These are phyloP conservation scores for Oophaga sylvatica DNA, from an alignment of 2,797 vertebrate species.

Conservation along the genomic window DNA sequence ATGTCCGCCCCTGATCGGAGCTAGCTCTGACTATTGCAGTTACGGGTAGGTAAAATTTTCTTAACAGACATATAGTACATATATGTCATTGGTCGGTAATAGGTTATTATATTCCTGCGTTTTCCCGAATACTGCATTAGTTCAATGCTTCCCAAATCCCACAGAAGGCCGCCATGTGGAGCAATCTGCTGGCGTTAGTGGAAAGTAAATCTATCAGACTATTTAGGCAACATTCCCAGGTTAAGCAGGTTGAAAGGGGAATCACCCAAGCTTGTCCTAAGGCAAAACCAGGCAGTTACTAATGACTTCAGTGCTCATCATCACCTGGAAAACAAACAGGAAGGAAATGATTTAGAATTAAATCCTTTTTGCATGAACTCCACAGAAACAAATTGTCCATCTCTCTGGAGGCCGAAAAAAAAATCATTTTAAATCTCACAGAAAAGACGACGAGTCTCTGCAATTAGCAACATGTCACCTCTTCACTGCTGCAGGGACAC, in stretches of 20 bases:
- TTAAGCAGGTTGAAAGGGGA: slow-evolving; percentile 29
- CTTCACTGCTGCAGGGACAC: slow-evolving; percentile 8
- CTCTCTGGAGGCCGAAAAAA: slow-evolving; percentile 38
- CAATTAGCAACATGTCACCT: slow-evolving; percentile 48
- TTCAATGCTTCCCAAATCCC: not conserved
- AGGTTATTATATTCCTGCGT: not conserved
- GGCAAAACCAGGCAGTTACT: slow-evolving; percentile 20
- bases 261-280: slow-evolving; percentile 34
- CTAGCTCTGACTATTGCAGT: too few species aligned
- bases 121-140: not conserved
- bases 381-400: slow-evolving; percentile 6
- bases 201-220: slow-evolving; percentile 7
- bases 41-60: too few species aligned
- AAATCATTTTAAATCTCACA: not conserved
- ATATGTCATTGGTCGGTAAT: too few species aligned
- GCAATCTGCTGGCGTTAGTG: slow-evolving; percentile 18
- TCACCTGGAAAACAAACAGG: slow-evolving; percentile 48
- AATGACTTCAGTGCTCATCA: not conserved
- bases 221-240: slow-evolving; percentile 52
- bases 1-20: too few species aligned
- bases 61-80: too few species aligned
- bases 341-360: slow-evolving; percentile 59
- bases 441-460: slow-evolving; percentile 1
- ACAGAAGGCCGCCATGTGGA: not conserved
- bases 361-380: slow-evolving; percentile 31